Percentiles rank a stretch among this genome's conserved stretches.
phyloP scores from a whole-genome alignment of 1,140 invertebrate species.

The Aphelinus certus region DNA sequence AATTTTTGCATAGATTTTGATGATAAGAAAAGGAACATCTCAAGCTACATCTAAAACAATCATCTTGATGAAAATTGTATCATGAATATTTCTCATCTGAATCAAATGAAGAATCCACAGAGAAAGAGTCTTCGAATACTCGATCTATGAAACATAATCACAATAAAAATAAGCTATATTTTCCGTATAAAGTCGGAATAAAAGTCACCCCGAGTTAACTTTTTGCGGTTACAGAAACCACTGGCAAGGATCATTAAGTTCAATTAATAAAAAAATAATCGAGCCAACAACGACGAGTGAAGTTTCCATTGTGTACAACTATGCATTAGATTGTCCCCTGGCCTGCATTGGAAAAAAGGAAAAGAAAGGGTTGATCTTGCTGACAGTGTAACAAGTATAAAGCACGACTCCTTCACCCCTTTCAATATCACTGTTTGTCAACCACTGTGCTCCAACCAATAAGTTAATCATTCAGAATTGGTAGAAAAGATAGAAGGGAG shows the following conservation, averaged over 20 bases:
- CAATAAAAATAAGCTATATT: no score
- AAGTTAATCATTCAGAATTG: not conserved
- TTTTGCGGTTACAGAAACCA: not conserved
- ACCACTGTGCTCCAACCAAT: not conserved
- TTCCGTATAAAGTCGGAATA: no score
- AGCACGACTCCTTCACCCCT: not conserved
- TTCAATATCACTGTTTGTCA: not conserved
- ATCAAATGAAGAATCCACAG: no score
- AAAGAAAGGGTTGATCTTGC: conserved; percentile 3
- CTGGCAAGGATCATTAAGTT: not conserved
- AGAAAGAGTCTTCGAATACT: no score
- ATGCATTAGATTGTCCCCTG: not conserved
- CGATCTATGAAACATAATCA: no score
- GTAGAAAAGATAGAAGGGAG: not conserved
- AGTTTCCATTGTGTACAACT: not conserved
- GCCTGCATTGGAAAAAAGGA: not conserved
- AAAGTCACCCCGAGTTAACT: not conserved
- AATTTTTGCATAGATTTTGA: no score
- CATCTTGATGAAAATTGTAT: no score
- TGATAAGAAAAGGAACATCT: no score
- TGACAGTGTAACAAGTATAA: not conserved
- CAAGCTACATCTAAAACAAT: no score
- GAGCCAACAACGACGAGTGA: conserved; percentile 15
- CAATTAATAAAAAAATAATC: conserved; percentile 23
- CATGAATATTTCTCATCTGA: no score